Percentiles rank a stretch among this genome's conserved stretches.
These are phyloP conservation scores for Trinorchestia longiramus DNA, from an alignment of 1,140 invertebrate species.

Conservation along the genomic window DNA sequence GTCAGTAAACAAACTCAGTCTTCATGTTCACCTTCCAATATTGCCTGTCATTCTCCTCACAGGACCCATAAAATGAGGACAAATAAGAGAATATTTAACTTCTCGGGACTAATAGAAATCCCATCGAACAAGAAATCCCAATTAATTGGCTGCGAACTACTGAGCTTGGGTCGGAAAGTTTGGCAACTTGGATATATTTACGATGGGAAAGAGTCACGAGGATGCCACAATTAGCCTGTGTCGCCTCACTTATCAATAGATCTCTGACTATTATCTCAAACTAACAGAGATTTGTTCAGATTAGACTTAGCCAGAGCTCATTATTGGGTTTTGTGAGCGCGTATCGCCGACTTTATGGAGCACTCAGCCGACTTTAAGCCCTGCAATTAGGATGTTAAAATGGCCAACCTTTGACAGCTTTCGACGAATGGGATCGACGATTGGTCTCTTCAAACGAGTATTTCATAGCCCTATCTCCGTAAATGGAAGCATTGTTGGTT, in stretches of 20 bases:
- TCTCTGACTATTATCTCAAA: constrained; percentile 43
- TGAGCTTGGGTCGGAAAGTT: not conserved
- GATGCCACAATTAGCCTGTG: constrained; percentile 43
- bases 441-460: not conserved
- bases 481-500: constrained; percentile 18
- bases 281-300: constrained; percentile 46
- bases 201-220: constrained; percentile 37
- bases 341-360: constrained; percentile 33
- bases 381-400: constrained; percentile 39
- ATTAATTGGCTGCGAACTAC: constrained; percentile 51
- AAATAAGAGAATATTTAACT: constrained; percentile 28
- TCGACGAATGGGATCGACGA: constrained; percentile 48
- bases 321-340: constrained; percentile 19
- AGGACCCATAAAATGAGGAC: not conserved
- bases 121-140: constrained; percentile 45
- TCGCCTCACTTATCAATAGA: constrained; percentile 28
- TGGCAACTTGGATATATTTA: not conserved
- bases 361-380: not conserved
- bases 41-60: constrained; percentile 18
- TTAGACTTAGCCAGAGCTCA: constrained; percentile 10
- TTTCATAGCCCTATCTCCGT: constrained; percentile 6
- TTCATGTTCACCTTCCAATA: not conserved
- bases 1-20: not conserved
- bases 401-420: constrained; percentile 49
- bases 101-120: constrained; percentile 35